phyloP scores from a whole-genome alignment of 2,888 invertebrate genomes.

The Tridacna gigas region DNA sequence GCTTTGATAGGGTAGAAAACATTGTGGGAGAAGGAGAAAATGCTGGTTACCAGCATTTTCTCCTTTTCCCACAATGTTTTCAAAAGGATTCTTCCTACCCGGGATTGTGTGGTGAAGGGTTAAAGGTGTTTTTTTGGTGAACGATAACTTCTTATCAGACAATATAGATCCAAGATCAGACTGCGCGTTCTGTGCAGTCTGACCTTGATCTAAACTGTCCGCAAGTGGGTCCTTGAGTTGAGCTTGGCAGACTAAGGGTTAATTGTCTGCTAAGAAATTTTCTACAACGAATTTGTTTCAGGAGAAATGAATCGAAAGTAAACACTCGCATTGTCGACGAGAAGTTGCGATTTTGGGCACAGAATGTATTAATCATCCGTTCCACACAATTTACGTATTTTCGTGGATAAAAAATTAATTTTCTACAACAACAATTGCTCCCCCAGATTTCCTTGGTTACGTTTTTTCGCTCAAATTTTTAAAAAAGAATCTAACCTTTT shows the following conservation, averaged over 20 bases:
- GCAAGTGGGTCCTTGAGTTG: too few species aligned
- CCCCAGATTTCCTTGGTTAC: not conserved
- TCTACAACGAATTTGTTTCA: not conserved
- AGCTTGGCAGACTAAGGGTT: too few species aligned
- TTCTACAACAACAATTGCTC: conserved; percentile 18
- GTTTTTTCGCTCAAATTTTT: not conserved
- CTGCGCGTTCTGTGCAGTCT: too few species aligned
- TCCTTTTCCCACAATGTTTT: not conserved
- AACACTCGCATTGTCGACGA: not conserved
- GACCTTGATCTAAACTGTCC: too few species aligned
- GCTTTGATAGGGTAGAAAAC: not conserved
- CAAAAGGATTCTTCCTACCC: not conserved
- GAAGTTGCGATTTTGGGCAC: not conserved
- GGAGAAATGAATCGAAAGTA: not conserved
- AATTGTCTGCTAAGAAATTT: not conserved
- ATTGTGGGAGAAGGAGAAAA: not conserved
- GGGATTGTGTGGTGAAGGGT: too few species aligned
- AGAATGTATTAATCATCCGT: conserved; percentile 13
- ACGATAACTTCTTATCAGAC: too few species aligned
- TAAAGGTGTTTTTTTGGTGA: too few species aligned
- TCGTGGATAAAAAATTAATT: conserved; percentile 10
- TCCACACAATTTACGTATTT: conserved; percentile 1
- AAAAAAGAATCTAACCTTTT: not conserved
- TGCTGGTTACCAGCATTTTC: not conserved
- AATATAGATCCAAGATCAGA: too few species aligned